Evolutionary conservation across 2,113 vertebrate species (phyloP).

Genomic region (Microcebus griseorufus): DNA sequence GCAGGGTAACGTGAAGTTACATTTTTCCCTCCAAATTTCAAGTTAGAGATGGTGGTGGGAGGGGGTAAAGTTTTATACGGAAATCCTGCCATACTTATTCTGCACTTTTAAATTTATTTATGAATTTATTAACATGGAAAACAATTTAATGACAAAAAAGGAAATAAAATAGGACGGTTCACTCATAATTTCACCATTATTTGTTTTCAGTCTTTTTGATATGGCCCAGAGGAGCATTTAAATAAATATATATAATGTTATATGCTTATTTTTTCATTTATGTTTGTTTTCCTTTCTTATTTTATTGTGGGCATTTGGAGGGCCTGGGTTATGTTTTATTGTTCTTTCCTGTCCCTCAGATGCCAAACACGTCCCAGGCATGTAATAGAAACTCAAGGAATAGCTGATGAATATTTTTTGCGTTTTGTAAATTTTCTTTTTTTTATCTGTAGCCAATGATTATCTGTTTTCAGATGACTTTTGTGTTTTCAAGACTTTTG

Average conservation of each 20-base stretch:
- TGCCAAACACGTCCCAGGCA: background rate
- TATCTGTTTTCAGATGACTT: background rate
- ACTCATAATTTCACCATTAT: background rate
- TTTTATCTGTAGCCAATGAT: background rate
- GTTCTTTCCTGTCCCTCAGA: background rate
- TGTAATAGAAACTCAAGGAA: background rate
- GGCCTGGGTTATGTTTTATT: background rate
- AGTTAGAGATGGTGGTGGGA: background rate
- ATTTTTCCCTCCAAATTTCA: background rate
- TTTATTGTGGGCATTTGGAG: background rate
- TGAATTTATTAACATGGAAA: background rate
- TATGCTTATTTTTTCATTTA: background rate
- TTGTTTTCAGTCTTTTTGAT: conserved; percentile 16
- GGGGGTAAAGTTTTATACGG: background rate
- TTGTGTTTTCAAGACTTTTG: background rate
- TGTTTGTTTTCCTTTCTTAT: background rate
- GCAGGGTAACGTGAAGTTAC: background rate
- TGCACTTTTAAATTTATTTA: background rate
- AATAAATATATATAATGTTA: background rate
- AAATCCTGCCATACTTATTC: background rate
- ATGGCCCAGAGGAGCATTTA: background rate
- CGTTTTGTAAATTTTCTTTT: background rate
- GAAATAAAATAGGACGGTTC: background rate
- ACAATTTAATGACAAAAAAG: background rate
- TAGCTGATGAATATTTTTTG: background rate